Percentiles rank a stretch among this genome's conserved stretches.
Evolutionary conservation across 2,113 vertebrate genomes (phyloP).

Genomic region (Ciconia stormi): DNA sequence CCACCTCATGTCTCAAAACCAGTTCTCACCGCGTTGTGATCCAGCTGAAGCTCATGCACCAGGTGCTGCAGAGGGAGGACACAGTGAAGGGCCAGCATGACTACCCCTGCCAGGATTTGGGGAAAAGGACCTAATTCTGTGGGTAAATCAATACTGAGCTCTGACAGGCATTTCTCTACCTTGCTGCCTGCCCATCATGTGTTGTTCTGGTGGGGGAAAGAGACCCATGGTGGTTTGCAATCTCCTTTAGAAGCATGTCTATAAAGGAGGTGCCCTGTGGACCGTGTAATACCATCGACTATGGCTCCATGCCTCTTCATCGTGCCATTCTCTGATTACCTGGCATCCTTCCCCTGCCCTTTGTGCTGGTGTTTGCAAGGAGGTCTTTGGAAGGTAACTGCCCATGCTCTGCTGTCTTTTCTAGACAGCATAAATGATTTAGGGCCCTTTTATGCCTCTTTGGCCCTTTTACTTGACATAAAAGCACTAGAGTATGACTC

Average conservation of each 20-base stretch:
- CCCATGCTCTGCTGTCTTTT: background rate
- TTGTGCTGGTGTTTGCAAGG: background rate
- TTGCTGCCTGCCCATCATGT: background rate
- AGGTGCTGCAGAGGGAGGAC: background rate
- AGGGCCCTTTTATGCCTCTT: background rate
- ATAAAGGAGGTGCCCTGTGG: background rate
- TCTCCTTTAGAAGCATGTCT: background rate
- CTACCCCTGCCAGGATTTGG: background rate
- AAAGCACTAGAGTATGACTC: background rate
- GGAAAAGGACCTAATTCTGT: background rate
- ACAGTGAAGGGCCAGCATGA: background rate
- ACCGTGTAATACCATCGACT: background rate
- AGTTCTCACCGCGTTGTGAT: accelerated
- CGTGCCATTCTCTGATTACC: background rate
- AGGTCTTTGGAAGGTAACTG: background rate
- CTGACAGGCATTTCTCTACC: background rate
- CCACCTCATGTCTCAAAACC: background rate
- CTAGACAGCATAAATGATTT: background rate
- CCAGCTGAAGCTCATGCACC: background rate
- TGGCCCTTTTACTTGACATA: background rate
- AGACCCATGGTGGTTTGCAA: background rate
- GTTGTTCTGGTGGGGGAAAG: background rate
- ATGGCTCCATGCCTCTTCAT: background rate
- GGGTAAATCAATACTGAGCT: background rate
- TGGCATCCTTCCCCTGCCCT: background rate